phyloP scores from a whole-genome alignment of 2,888 invertebrate species.

The Odontocerum albicorne region DNA sequence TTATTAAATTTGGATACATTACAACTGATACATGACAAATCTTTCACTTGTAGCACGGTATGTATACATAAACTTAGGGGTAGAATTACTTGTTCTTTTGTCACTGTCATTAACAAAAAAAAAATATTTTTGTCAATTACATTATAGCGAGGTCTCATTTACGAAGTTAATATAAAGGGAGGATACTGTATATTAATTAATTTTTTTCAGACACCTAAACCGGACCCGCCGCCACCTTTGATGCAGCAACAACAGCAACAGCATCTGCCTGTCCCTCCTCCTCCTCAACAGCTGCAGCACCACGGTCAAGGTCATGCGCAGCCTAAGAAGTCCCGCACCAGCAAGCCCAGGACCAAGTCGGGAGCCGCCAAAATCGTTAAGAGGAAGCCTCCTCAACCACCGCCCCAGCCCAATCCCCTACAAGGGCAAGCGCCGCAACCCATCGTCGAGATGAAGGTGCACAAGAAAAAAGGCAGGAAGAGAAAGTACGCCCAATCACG shows the following conservation, averaged over 20 bases:
- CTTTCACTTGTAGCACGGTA: too few species aligned
- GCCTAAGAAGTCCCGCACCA: background rate
- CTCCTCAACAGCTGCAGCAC: too few species aligned
- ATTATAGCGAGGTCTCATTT: too few species aligned
- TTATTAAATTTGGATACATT: too few species aligned
- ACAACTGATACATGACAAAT: too few species aligned
- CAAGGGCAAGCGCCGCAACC: background rate
- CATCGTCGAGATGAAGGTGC: background rate
- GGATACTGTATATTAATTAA: too few species aligned
- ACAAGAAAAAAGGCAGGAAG: constrained; percentile 6
- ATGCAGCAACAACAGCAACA: background rate
- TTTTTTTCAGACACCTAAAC: background rate
- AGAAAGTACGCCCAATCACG: constrained; percentile 9
- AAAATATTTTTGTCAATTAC: too few species aligned
- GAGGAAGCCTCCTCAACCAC: background rate
- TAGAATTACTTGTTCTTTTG: too few species aligned
- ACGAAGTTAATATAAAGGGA: too few species aligned
- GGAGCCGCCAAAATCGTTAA: constrained; percentile 1
- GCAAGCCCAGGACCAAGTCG: background rate
- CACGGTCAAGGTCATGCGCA: too few species aligned
- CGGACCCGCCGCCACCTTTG: background rate
- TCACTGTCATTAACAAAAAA: too few species aligned
- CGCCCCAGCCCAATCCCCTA: background rate
- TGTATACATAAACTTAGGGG: too few species aligned
- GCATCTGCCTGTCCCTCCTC: background rate